Percentiles rank a stretch among this genome's conserved stretches.
These are phyloP conservation scores for Drosophila nr. medialis DNA, from an alignment of 2,888 invertebrate genomes.

Conservation along the genomic window DNA sequence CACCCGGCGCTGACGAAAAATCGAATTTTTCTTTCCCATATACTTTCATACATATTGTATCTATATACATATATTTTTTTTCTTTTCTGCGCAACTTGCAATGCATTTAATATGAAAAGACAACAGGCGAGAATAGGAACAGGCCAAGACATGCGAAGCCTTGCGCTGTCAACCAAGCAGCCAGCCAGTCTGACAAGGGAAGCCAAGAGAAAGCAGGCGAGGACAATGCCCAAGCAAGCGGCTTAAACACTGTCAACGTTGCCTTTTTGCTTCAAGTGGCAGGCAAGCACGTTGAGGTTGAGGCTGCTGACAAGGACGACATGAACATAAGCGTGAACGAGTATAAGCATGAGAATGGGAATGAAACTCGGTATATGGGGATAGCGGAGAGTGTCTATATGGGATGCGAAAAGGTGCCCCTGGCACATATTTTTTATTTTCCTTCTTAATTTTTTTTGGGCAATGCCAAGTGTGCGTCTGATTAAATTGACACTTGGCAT, in stretches of 20 bases:
- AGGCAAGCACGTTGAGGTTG: slow-evolving; percentile 31
- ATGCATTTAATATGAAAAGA: slow-evolving; percentile 80
- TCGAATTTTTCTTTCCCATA: too few species aligned
- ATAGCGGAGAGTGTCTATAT: not conserved
- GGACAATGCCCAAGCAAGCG: slow-evolving; percentile 77
- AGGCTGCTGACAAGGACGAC: slow-evolving; percentile 16
- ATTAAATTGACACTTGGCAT: slow-evolving; percentile 80
- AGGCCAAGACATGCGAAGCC: slow-evolving; percentile 45
- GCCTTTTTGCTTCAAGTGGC: slow-evolving; percentile 79
- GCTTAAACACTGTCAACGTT: slow-evolving; percentile 81
- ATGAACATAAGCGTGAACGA: slow-evolving; percentile 26
- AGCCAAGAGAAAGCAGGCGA: slow-evolving; percentile 52
- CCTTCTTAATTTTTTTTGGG: slow-evolving; percentile 19
- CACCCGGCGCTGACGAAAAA: slow-evolving; percentile 65
- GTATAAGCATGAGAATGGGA: slow-evolving; percentile 6
- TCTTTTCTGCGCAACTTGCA: slow-evolving; percentile 60
- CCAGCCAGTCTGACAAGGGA: slow-evolving; percentile 10
- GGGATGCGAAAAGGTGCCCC: slow-evolving; percentile 24
- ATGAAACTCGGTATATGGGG: slow-evolving; percentile 5
- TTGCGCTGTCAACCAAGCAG: slow-evolving; percentile 63
- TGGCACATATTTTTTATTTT: slow-evolving; percentile 19
- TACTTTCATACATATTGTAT: slow-evolving; percentile 5
- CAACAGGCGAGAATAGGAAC: slow-evolving; percentile 69
- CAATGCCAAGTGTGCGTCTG: slow-evolving; percentile 67
- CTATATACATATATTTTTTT: slow-evolving; percentile 7